Conservation (phyloP, 2,888 invertebrate species). For the Microchrysa polita region DNA sequence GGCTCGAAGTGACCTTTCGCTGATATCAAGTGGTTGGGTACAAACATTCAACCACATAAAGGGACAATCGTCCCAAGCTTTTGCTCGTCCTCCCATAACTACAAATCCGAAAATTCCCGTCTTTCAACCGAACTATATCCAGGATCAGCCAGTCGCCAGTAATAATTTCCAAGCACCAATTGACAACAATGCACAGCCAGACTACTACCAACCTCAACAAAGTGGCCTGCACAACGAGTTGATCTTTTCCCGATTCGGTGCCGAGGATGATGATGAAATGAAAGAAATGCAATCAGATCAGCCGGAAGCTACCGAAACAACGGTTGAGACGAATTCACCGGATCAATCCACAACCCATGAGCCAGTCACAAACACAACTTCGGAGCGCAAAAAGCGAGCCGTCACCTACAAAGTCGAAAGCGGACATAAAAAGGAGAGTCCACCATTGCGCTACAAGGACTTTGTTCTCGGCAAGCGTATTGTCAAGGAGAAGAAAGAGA, state of each 20-base stretch:
- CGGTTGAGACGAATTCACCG: not conserved
- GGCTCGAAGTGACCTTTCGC: slow-evolving; percentile 72
- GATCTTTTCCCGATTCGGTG: slow-evolving; percentile 51
- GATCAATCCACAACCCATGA: not conserved
- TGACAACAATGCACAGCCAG: not conserved
- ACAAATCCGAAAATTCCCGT: slow-evolving; percentile 31
- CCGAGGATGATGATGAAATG: not conserved
- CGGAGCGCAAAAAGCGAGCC: slow-evolving; percentile 47
- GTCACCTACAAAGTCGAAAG: slow-evolving; percentile 55
- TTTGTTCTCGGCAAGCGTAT: slow-evolving; percentile 55
- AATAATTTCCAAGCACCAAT: not conserved
- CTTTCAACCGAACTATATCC: not conserved
- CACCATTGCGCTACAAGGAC: slow-evolving; percentile 54
- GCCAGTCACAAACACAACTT: slow-evolving; percentile 19
- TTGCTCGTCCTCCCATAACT: not conserved
- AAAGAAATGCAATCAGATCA: slow-evolving; percentile 28
- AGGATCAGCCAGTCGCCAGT: not conserved
- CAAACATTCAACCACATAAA: not conserved
- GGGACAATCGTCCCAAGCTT: not conserved
- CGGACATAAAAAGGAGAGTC: slow-evolving; percentile 45
- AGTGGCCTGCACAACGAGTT: slow-evolving; percentile 16
- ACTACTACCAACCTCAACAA: too few species aligned
- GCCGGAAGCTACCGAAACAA: not conserved
- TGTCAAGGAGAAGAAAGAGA: slow-evolving; percentile 54
- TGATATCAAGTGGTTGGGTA: slow-evolving; percentile 61